These are phyloP conservation scores for Cottoperca gobio DNA, from an alignment of 2,797 vertebrate species.

Conservation along the genomic window DNA sequence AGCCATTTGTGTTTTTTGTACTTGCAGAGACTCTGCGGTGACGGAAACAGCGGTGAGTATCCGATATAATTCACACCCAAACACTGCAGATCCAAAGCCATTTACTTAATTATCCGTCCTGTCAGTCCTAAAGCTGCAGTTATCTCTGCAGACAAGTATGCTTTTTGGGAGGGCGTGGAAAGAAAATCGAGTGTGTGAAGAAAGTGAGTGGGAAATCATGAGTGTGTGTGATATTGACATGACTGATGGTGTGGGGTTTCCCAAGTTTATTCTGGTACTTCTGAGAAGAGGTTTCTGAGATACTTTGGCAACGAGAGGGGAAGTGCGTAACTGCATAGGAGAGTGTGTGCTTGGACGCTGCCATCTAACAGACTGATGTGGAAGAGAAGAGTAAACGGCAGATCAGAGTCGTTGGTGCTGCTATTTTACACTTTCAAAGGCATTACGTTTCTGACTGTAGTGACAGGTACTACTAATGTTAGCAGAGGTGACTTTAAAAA, in stretches of 20 bases:
- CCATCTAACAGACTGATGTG: slow-evolving; percentile 24
- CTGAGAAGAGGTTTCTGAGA: slow-evolving; percentile 54
- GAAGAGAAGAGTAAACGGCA: slow-evolving; percentile 38
- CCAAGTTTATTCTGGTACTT: slow-evolving; percentile 71
- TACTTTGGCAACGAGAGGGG: slow-evolving; percentile 33
- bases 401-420: slow-evolving; percentile 5
- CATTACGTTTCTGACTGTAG: background rate
- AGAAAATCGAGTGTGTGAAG: background rate
- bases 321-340: background rate
- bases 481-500: slow-evolving; percentile 16
- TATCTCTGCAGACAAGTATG: background rate
- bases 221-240: slow-evolving; percentile 38
- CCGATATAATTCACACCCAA: slow-evolving; percentile 23
- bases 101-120: slow-evolving; percentile 9
- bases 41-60: slow-evolving; percentile 81
- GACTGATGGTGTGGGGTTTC: slow-evolving; percentile 68
- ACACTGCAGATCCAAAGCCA: slow-evolving; percentile 13
- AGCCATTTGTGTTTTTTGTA: slow-evolving; percentile 19
- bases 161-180: background rate
- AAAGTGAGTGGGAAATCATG: slow-evolving; percentile 4
- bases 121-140: slow-evolving; percentile 9
- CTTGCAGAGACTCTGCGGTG: slow-evolving; percentile 81
- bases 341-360: background rate
- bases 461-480: background rate
- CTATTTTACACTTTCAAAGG: slow-evolving; percentile 23